Evolutionary conservation across 1,140 invertebrate species (phyloP).

Genomic region (Micrasema minimum): DNA sequence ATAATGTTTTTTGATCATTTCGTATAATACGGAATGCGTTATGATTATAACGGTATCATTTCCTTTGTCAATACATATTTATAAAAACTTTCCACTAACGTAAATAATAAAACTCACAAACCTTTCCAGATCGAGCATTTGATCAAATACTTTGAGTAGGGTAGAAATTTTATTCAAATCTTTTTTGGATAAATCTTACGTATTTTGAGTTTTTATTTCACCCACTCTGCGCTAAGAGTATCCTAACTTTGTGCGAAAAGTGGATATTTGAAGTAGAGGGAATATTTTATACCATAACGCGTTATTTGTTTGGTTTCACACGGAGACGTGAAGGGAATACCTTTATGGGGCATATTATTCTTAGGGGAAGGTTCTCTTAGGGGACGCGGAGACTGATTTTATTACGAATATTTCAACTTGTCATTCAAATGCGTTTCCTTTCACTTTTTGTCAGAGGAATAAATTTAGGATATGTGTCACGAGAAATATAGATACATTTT

Average conservation of each 20-base stretch:
- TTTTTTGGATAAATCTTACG: constrained; percentile 40
- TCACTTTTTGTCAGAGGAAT: constrained; percentile 42
- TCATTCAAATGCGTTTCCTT: constrained; percentile 50
- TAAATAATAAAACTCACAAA: constrained; percentile 17
- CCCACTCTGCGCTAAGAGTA: constrained; percentile 33
- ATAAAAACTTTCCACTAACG: not conserved
- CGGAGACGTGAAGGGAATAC: constrained; percentile 48
- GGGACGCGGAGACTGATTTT: constrained; percentile 48
- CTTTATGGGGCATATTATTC: constrained; percentile 40
- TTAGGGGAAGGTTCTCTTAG: constrained; percentile 32
- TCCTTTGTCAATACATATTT: too few species aligned
- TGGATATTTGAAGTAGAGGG: constrained; percentile 42
- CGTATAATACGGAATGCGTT: too few species aligned
- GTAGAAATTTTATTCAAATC: constrained; percentile 43
- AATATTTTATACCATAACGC: constrained; percentile 54
- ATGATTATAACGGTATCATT: too few species aligned
- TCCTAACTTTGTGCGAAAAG: constrained; percentile 35
- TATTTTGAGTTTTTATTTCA: constrained; percentile 41
- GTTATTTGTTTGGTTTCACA: constrained; percentile 54
- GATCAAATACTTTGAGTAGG: constrained; percentile 34
- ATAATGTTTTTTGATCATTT: too few species aligned
- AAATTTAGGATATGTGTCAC: constrained; percentile 38
- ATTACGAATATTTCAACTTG: constrained; percentile 53
- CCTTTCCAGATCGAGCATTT: constrained; percentile 15
- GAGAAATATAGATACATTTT: constrained; percentile 7